These are phyloP conservation scores for Acleris sparsana DNA, from an alignment of 2,888 invertebrate species.

Conservation along the genomic window DNA sequence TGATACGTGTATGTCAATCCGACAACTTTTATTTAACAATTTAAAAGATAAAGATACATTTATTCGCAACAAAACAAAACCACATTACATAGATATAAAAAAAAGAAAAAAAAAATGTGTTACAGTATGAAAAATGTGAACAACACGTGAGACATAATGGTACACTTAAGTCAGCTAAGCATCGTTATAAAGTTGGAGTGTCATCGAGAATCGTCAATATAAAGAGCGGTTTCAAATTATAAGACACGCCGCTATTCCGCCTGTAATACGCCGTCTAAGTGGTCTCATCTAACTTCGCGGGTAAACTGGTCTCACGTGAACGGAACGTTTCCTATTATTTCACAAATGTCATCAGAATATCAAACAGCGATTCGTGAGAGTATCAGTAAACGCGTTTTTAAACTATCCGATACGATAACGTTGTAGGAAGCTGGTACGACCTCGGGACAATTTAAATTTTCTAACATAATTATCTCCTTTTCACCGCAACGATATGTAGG, in stretches of 20 bases:
- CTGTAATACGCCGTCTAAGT: conserved; percentile 47
- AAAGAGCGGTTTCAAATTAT: conserved; percentile 47
- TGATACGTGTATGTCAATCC: too few relatives aligned
- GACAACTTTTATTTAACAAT: background rate
- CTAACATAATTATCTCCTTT: too few relatives aligned
- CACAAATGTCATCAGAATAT: conserved; percentile 76
- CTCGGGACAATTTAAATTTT: too few relatives aligned
- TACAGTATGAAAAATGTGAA: conserved; percentile 1
- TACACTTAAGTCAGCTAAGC: conserved; percentile 32
- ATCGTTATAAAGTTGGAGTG: conserved; percentile 42
- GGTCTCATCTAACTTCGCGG: conserved; percentile 60
- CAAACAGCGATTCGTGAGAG: conserved; percentile 63
- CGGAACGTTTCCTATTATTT: conserved; percentile 70
- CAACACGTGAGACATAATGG: conserved; percentile 12
- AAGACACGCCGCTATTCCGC: conserved; percentile 41
- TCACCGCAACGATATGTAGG: too few relatives aligned
- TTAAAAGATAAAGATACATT: too few relatives aligned
- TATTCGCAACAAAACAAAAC: too few relatives aligned
- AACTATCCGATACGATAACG: too few relatives aligned
- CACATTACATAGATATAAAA: too few relatives aligned
- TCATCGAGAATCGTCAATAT: conserved; percentile 45
- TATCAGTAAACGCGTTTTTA: conserved; percentile 42
- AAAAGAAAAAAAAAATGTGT: too few relatives aligned
- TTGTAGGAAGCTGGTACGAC: too few relatives aligned
- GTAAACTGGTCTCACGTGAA: conserved; percentile 60